Evolutionary conservation across 2,113 vertebrate genomes (phyloP).

Genomic region (Pagrus major): DNA sequence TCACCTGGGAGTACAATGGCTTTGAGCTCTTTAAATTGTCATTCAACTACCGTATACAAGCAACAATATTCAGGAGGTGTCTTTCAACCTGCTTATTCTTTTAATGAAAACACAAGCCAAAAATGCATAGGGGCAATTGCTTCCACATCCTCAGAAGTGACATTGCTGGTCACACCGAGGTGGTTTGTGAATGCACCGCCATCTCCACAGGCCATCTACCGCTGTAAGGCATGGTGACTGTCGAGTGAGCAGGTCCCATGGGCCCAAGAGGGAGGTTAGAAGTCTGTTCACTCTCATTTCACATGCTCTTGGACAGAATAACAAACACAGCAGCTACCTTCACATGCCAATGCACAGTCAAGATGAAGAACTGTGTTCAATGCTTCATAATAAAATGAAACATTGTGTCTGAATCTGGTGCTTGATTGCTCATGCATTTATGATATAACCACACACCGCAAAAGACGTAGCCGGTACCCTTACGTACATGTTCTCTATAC

Average conservation of each 20-base stretch:
- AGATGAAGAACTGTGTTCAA: slow-evolving; percentile 1
- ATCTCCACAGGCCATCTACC: slow-evolving; percentile 34
- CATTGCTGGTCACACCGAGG: slow-evolving; percentile 55
- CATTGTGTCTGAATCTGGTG: neutral
- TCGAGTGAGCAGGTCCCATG: slow-evolving; percentile 19
- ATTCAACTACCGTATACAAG: slow-evolving; percentile 31
- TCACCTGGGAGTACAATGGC: neutral
- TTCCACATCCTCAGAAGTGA: slow-evolving; percentile 27
- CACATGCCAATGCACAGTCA: slow-evolving; percentile 9
- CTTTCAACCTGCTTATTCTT: slow-evolving; percentile 41
- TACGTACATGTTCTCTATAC: too few species aligned
- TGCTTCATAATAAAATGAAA: slow-evolving; percentile 1
- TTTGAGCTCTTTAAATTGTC: slow-evolving; percentile 30
- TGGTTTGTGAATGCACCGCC: slow-evolving; percentile 53
- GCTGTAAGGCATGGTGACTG: slow-evolving; percentile 43
- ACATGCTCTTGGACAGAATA: slow-evolving; percentile 48
- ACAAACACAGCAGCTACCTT: slow-evolving; percentile 30
- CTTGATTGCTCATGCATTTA: neutral
- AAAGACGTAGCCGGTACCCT: neutral
- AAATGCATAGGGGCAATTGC: slow-evolving; percentile 24
- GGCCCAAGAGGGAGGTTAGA: slow-evolving; percentile 43
- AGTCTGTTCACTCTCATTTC: slow-evolving; percentile 59
- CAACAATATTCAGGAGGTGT: slow-evolving; percentile 29
- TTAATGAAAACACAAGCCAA: slow-evolving; percentile 48
- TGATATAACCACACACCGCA: neutral